Evolutionary conservation across 2,797 vertebrate genomes (phyloP).

Genomic region (Artibeus jamaicensis): DNA sequence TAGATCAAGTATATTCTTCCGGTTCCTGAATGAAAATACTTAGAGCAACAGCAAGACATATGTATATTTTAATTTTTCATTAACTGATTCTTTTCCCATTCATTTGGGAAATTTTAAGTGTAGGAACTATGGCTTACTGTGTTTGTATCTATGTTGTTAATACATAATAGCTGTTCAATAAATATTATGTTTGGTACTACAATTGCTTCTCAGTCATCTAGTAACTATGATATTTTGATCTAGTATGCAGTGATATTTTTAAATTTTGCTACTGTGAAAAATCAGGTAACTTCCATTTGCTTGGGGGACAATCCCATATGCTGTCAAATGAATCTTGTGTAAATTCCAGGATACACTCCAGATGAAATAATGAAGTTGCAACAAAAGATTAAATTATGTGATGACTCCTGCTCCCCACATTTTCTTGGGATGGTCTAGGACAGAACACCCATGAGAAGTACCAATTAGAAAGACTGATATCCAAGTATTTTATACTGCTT

Average conservation of each 20-base stretch:
- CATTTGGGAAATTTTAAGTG: neutral
- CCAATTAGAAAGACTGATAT: neutral
- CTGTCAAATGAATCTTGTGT: neutral
- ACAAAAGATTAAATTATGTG: neutral
- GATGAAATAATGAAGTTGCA: neutral
- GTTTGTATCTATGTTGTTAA: neutral
- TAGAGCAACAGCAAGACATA: neutral
- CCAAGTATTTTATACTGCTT: neutral
- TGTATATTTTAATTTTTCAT: neutral
- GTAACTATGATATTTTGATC: too few relatives aligned
- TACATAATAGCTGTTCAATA: neutral
- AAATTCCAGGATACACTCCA: neutral
- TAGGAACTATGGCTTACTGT: neutral
- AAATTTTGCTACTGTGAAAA: neutral
- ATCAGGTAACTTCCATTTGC: neutral
- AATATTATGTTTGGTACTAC: neutral
- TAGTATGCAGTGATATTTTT: neutral
- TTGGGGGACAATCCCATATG: neutral
- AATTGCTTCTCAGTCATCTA: slow-evolving; percentile 11
- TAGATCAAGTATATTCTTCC: neutral
- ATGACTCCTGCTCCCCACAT: neutral
- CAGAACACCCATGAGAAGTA: neutral
- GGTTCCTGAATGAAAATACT: slow-evolving; percentile 6
- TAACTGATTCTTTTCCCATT: neutral
- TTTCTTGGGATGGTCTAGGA: neutral